Base-by-base conservation (phyloP, 2,888 invertebrate species). In the Kryphioiulus occultus region DNA sequence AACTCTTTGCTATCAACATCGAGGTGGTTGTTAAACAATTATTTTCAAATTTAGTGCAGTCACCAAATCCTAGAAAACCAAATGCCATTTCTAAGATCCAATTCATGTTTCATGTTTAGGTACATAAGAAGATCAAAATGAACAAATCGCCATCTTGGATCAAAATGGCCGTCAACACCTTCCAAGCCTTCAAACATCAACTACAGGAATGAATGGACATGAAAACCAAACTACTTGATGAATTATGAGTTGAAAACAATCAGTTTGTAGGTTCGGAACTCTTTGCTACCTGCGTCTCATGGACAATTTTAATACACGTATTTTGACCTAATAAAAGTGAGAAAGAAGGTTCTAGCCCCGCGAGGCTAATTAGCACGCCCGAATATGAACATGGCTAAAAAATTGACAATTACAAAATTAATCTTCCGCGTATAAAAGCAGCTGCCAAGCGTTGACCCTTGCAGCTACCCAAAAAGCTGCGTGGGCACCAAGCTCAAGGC, bases 401-500 rank as follows among this genome's bases (percentile, higher is more conserved):
- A 68, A 68, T 26, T 26, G 68, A 68, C 68, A 26, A 68, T 26
- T 68, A 68, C 19, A 22, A 68, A 68, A 68, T 68, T 68, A 68
- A 68, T 68, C 68, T 68, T 68, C 68, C 68, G 19, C 68, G 12
- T 26, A 68, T 68, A 68, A 68, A 68, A 26, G 59, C 68, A 68
- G 68, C 68, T 68, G 68, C 68, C 68, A 68, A 68, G n/a, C 22
- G 68, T 68, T 68, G 68, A 68, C 68, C 68, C 68, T 22, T 22
- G 19, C 68, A 68, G 26, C 10, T n/a, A 1, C 59, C 26, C 0
- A 68, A 26, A 68, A 68, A 5, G 22, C 68, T 26, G 68, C 68
- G 68, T 68, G 26, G 26, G 68, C 68, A 68, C 68, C 26, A 68
- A 68, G 68, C 68, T 68, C 68, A 68, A 68, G 68, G 68, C 68